phyloP scores from a whole-genome alignment of 2,888 invertebrate species.

The Standfussiana lucernea region DNA sequence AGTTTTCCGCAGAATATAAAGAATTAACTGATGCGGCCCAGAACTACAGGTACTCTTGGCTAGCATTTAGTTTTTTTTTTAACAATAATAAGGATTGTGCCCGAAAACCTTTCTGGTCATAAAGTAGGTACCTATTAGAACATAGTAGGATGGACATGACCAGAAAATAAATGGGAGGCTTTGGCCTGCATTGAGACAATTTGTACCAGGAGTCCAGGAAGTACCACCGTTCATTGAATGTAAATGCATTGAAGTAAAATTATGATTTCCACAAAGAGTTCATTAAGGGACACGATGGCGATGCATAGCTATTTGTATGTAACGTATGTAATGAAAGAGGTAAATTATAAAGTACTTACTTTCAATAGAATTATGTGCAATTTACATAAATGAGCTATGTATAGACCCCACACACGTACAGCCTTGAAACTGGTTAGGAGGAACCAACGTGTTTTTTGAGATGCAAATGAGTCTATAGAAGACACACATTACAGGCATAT shows the following conservation, averaged over 20 bases:
- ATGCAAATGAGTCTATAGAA: slow-evolving; percentile 55
- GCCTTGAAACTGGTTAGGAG: slow-evolving; percentile 41
- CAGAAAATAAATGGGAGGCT: not conserved
- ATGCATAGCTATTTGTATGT: not conserved
- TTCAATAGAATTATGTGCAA: slow-evolving; percentile 52
- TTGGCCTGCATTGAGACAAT: too few relatives aligned
- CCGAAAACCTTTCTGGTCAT: not conserved
- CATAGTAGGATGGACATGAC: not conserved
- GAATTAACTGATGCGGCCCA: not conserved
- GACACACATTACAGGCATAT: slow-evolving; percentile 26
- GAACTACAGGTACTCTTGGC: not conserved
- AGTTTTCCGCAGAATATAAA: slow-evolving; percentile 10
- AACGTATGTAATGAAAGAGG: slow-evolving; percentile 27
- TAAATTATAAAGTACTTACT: slow-evolving; percentile 43
- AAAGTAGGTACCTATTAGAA: not conserved
- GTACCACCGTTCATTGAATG: not conserved
- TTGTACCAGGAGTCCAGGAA: too few relatives aligned
- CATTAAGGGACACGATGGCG: not conserved
- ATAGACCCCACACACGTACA: slow-evolving; percentile 44
- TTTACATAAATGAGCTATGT: slow-evolving; percentile 46
- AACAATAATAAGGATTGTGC: not conserved
- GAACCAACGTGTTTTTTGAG: slow-evolving; percentile 51
- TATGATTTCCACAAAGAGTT: not conserved
- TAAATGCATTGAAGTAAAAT: slow-evolving; percentile 1
- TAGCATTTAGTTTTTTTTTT: not conserved